Base-by-base conservation (phyloP, 2,797 vertebrate genomes). In the Melanotaenia pygmaea region DNA sequence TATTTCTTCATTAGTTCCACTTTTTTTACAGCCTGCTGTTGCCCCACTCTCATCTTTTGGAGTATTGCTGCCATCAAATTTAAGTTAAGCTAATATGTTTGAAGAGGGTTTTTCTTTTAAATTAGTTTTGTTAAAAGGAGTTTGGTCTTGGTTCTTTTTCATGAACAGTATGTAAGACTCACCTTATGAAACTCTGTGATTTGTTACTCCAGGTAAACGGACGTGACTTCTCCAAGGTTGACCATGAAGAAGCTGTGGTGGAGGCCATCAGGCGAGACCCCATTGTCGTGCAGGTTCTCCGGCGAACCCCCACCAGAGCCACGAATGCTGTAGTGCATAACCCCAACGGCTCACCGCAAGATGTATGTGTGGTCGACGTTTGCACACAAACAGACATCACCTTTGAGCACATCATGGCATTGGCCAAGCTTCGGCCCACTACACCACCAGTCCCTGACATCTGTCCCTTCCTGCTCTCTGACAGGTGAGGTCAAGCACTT, bases 321-420 rank as follows among this genome's bases (percentile, higher is more conserved):
- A 9, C 64, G 0, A 70, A 64, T 0, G 14, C 93, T 0, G 86
- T 83, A 0, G 81, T 83, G 47, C 94, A 91, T 64, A 81, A 70
- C 70, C 92, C 92, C n/a, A 79, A 86, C 2, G 74, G 82, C 18
- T 47, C 80, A 0, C 50, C 84, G 22, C 95, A 95, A 32, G 97
- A 97, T 59, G 90, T 94, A 63, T 94, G 79, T 4, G 91, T 97
- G 76, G 93, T 89, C 75, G 95, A 99, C 20, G 96, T 96, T 64
- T 96, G 96, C 92, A 99, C 98, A 1, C 98, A 99, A 88, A 99
- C 98, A 0, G 97, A 99, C 91, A 98, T 99, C 91, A 99, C 97
- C 43, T 99, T 99, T 0, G 97, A 99, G 75, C 97, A 98, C 86
- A 97, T 99, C 85, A 96, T 97, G 96, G 96, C 97, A 32, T 89